Conservation (phyloP, 2,888 invertebrate genomes). For the Tenthredo notha region DNA sequence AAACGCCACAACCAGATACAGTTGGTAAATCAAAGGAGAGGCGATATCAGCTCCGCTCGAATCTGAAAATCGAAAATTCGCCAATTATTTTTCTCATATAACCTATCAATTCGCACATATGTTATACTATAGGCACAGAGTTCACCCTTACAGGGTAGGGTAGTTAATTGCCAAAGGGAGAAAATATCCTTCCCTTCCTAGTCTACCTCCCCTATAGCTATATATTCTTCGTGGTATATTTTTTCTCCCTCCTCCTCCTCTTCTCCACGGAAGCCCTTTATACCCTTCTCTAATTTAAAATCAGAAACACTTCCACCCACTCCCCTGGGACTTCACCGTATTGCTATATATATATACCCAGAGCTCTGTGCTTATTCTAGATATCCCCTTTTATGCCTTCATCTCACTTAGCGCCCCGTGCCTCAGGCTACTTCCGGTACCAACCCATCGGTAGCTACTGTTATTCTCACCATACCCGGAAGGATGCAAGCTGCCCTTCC, state of each 20-base stretch:
- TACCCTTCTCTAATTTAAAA: slow-evolving; percentile 75
- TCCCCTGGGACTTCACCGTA: slow-evolving; percentile 61
- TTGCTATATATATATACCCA: slow-evolving; percentile 55
- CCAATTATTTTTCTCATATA: slow-evolving; percentile 5
- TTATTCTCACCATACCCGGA: background rate
- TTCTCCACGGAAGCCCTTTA: slow-evolving; percentile 13
- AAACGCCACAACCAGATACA: slow-evolving; percentile 37
- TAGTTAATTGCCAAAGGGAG: background rate
- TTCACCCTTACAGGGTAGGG: background rate
- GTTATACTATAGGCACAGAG: background rate
- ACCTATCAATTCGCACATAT: background rate
- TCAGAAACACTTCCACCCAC: slow-evolving; percentile 68
- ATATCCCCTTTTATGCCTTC: background rate
- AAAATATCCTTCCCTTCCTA: background rate
- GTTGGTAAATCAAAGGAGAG: background rate
- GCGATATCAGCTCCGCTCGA: slow-evolving; percentile 21
- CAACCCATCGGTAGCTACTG: background rate
- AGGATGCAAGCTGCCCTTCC: background rate
- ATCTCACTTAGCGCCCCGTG: slow-evolving; percentile 1
- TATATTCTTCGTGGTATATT: background rate
- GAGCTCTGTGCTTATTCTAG: background rate
- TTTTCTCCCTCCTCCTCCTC: too few relatives aligned
- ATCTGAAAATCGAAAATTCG: slow-evolving; percentile 14
- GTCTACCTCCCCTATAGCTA: too few relatives aligned
- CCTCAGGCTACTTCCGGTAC: slow-evolving; percentile 21